phyloP scores from a whole-genome alignment of 2,888 invertebrate species.

The Aproaerema taeniolella region DNA sequence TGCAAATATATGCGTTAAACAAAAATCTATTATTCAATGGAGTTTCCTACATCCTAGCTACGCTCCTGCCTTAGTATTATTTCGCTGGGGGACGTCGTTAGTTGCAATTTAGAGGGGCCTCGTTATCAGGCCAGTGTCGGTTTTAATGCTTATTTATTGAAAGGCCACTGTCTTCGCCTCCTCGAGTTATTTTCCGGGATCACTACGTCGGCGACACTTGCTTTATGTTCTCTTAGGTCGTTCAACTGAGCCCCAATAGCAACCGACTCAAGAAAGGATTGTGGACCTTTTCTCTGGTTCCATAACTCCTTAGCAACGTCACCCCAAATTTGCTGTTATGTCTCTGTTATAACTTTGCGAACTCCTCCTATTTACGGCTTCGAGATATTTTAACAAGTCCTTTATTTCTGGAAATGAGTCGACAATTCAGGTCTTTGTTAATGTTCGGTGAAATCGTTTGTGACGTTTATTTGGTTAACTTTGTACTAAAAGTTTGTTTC shows the following conservation, averaged over 20 bases:
- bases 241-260: constrained; percentile 18
- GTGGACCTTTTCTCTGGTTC: not conserved
- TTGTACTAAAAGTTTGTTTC: too few species aligned
- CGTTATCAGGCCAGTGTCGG: constrained; percentile 47
- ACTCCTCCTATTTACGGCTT: too few species aligned
- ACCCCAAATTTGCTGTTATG: constrained; percentile 8
- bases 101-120: constrained; percentile 38
- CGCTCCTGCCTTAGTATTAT: constrained; percentile 11
- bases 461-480: too few species aligned
- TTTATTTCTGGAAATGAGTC: too few species aligned
- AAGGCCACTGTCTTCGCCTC: constrained; percentile 48
- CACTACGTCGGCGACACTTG: constrained; percentile 54
- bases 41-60: too few species aligned
- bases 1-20: too few species aligned
- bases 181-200: constrained; percentile 58
- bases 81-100: constrained; percentile 25
- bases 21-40: too few species aligned
- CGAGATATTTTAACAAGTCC: too few species aligned
- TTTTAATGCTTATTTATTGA: constrained; percentile 75
- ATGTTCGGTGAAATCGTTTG: too few species aligned
- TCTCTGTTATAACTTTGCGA: not conserved
- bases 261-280: constrained; percentile 14
- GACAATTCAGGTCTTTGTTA: too few species aligned
- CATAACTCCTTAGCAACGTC: constrained; percentile 6
- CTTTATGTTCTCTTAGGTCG: constrained; percentile 44